These are phyloP conservation scores for Sinopyrophorus schimmeli DNA, from an alignment of 2,888 invertebrate species.

Conservation along the genomic window DNA sequence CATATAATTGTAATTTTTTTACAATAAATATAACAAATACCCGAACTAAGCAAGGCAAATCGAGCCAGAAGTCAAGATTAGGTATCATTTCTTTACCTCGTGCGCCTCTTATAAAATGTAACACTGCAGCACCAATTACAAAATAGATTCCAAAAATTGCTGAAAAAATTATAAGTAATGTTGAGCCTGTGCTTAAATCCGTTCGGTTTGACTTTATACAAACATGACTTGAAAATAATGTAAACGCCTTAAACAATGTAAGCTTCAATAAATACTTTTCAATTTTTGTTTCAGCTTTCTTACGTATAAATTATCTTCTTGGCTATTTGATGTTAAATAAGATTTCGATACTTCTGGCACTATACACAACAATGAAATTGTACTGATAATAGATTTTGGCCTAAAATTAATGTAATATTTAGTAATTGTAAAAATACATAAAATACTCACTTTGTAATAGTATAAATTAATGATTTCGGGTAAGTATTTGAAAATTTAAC, in stretches of 20 bases:
- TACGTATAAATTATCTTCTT: too few relatives aligned
- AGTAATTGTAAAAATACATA: neutral
- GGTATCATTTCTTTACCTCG: constrained; percentile 74
- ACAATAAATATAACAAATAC: constrained; percentile 55
- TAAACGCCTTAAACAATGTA: constrained; percentile 57
- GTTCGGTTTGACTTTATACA: constrained; percentile 56
- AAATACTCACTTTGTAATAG: constrained; percentile 10
- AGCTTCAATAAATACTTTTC: too few relatives aligned
- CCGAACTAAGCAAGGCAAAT: constrained; percentile 68
- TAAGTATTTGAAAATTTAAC: constrained; percentile 29
- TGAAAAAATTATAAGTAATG: constrained; percentile 66
- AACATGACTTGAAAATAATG: constrained; percentile 58
- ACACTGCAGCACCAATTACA: constrained; percentile 65
- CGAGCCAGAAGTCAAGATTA: constrained; percentile 73
- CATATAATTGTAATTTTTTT: neutral
- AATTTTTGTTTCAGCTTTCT: too few relatives aligned
- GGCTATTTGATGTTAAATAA: too few relatives aligned
- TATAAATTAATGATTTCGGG: constrained; percentile 16
- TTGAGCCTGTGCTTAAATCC: constrained; percentile 65
- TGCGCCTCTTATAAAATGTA: constrained; percentile 71
- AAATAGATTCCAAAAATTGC: constrained; percentile 64
- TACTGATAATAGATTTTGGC: neutral
- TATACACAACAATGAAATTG: constrained; percentile 10
- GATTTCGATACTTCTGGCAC: too few relatives aligned
- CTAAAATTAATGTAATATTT: neutral